A percentile compares a stretch with the other conserved stretches of the same genome.
These are phyloP conservation scores for Halcyon smyrnensis DNA, from an alignment of 2,797 vertebrate genomes.

Conservation along the genomic window DNA sequence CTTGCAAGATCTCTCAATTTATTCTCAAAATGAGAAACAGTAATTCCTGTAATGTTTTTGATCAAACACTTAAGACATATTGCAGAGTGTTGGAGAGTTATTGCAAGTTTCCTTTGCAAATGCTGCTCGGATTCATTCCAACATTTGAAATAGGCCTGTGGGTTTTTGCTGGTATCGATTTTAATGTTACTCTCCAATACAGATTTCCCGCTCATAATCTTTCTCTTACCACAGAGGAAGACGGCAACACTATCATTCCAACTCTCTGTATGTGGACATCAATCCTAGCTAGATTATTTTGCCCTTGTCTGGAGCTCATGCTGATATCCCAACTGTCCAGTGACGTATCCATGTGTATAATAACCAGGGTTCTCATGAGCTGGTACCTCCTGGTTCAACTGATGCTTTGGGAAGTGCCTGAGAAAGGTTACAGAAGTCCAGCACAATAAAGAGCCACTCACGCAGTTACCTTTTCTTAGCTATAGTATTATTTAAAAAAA, in stretches of 20 bases:
- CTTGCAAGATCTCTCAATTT: background rate
- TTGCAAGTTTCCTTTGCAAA: background rate
- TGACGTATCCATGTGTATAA: background rate
- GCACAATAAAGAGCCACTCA: background rate
- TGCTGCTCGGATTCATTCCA: slow-evolving; percentile 6
- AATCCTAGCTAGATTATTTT: background rate
- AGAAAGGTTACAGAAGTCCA: background rate
- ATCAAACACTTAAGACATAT: background rate
- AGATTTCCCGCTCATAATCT: background rate
- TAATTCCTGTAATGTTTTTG: background rate
- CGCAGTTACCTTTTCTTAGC: background rate
- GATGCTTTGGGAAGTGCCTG: background rate
- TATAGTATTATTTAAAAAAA: background rate
- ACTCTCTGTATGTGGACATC: background rate
- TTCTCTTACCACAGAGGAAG: background rate
- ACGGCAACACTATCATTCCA: background rate
- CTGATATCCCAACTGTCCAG: background rate
- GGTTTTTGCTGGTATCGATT: background rate
- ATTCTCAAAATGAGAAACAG: background rate
- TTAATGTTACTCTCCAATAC: background rate
- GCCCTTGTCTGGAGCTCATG: background rate
- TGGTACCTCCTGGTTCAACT: background rate
- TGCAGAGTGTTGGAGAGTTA: background rate
- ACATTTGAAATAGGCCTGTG: background rate
- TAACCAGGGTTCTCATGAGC: background rate